Evolutionary conservation across 2,113 vertebrate genomes (phyloP).

Genomic region (Hemichromis elongatus): DNA sequence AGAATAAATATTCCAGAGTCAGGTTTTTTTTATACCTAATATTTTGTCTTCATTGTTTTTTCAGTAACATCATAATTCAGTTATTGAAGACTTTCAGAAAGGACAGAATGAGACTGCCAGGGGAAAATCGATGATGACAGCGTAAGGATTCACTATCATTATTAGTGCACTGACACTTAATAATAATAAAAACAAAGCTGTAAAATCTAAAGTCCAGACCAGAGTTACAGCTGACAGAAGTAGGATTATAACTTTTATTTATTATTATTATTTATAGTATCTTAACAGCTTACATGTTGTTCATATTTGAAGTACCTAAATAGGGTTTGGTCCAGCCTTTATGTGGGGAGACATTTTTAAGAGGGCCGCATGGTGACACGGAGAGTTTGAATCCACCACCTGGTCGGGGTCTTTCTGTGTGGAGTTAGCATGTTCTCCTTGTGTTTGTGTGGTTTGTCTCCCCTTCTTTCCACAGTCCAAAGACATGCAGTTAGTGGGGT

Average conservation of each 20-base stretch:
- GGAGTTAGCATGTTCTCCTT: not conserved
- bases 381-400: rapidly evolving
- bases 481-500: no score
- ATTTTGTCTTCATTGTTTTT: not conserved
- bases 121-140: not conserved
- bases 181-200: no score
- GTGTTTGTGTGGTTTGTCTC: not conserved
- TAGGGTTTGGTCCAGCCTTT: no score
- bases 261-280: no score
- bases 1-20: not conserved
- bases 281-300: no score
- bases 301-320: no score
- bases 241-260: rapidly evolving
- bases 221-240: no score
- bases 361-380: rapidly evolving
- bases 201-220: no score
- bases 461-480: rapidly evolving
- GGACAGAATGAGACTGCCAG: not conserved
- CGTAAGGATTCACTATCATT: not conserved
- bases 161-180: rapidly evolving
- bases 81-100: not conserved
- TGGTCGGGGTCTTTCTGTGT: not conserved
- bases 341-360: rapidly evolving
- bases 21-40: not conserved
- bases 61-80: not conserved